Evolutionary conservation across 1,140 invertebrate genomes (phyloP), one percentile per base, ranked within the genome.

Genomic region (Araneus ventricosus): DNA sequence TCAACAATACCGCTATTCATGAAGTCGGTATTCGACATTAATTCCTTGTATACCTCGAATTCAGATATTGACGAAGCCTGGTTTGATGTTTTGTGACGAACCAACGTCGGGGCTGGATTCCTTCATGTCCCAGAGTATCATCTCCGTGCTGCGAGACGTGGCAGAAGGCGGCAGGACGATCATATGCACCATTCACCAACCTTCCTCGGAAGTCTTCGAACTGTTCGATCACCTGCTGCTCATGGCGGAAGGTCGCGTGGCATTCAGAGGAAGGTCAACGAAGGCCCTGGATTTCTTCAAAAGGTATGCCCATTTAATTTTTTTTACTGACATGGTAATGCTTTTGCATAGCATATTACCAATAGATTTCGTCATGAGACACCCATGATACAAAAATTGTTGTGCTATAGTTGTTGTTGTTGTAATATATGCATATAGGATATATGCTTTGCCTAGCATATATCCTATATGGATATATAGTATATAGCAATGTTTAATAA

Each of bases 71-170:
- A 99, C 98, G 0, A 97, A 99, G 96, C 99, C 99, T 3, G 97
- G 98, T 2, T 95, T 99, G 59, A 97, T 99, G 96, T 98, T 99
- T 95, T 99, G 99, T 95, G 99, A 99, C 95, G 99, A 99, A 95
- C 99, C 99, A 2, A 99, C 99, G 0, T 99, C 96, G 37, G 96
- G 99, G 96, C 95, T 99, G 75, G 99, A 99, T 95, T 98, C 98
- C 0, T 98, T 97, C 94, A 99, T 98, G 95, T 99, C 99, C 0
- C 97, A 97, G 94, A 99, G 98, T 95, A 98, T 99, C 27, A 97
- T 99, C 24, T 97, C 97, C 94, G 97, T 98, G 94, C 95, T 98
- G 93, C 98, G 94, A 75, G 88, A 94, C 20, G 94, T 96, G 95
- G 97, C 98, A 0, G 95, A 96, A 52, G 97, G 97, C 95, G 98